phyloP scores from a whole-genome alignment of 1,140 invertebrate genomes.

The Aethina tumida region DNA sequence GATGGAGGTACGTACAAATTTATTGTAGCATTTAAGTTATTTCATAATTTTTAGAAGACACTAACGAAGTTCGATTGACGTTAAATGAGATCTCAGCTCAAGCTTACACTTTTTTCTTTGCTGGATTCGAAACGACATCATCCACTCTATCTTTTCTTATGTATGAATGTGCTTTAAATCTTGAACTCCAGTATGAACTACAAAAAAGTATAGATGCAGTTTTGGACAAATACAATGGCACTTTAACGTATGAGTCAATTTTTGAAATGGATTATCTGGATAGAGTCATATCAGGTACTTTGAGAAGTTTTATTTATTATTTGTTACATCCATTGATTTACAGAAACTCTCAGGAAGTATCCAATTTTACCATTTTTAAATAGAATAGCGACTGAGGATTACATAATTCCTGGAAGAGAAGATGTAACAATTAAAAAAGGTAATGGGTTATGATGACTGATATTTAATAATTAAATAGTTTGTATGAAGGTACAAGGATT shows the following conservation, averaged over 20 bases:
- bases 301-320: constrained; percentile 1
- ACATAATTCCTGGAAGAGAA: constrained; percentile 34
- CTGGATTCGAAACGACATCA: constrained; percentile 41
- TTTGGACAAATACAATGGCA: constrained; percentile 35
- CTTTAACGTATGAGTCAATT: constrained; percentile 45
- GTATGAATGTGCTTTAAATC: constrained; percentile 38
- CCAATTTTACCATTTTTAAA: constrained; percentile 39
- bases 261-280: constrained; percentile 38
- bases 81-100: constrained; percentile 35
- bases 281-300: constrained; percentile 32
- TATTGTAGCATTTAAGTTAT: constrained; percentile 33
- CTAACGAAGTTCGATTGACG: constrained; percentile 34
- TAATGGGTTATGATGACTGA: too few relatives aligned
- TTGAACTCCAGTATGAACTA: constrained; percentile 36
- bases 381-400: constrained; percentile 31
- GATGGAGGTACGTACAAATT: constrained; percentile 23
- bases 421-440: constrained; percentile 32
- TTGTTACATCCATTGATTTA: constrained; percentile 9
- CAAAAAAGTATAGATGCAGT: constrained; percentile 37
- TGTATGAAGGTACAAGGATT: constrained; percentile 30
- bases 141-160: constrained; percentile 35
- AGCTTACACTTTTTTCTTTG: constrained; percentile 26
- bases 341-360: constrained; percentile 47
- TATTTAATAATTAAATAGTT: too few relatives aligned
- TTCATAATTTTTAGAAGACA: constrained; percentile 24